Evolutionary conservation across 2,888 invertebrate genomes (phyloP).

Genomic region (Anodontia alba): DNA sequence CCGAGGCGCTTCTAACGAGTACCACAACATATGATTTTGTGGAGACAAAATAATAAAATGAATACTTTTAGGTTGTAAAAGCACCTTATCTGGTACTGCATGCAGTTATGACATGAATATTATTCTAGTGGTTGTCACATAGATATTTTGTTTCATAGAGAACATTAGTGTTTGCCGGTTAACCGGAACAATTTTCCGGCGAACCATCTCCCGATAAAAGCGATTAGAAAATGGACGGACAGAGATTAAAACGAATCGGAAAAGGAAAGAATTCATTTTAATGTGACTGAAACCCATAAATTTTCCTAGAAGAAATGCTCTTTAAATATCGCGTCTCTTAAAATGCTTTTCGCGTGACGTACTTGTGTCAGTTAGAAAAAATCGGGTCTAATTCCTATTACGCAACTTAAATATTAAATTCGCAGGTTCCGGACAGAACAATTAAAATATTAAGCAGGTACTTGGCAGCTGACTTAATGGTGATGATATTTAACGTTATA

Average conservation of each 20-base stretch:
- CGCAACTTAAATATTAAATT: background rate
- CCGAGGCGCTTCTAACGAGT: too few relatives aligned
- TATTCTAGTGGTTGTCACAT: background rate
- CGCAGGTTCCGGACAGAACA: background rate
- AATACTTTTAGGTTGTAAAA: too few relatives aligned
- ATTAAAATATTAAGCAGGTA: background rate
- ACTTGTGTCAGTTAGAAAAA: background rate
- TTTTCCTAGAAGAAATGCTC: background rate
- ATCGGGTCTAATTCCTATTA: background rate
- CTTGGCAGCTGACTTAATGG: too few relatives aligned
- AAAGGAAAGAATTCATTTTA: slow-evolving; percentile 11
- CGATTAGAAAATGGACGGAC: slow-evolving; percentile 6
- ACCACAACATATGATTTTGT: too few relatives aligned
- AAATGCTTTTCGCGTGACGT: background rate
- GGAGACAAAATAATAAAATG: too few relatives aligned
- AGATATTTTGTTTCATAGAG: background rate
- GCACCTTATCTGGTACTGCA: too few relatives aligned
- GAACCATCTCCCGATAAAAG: slow-evolving; percentile 15
- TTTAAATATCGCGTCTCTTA: background rate
- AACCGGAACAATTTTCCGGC: background rate
- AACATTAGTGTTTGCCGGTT: slow-evolving; percentile 3
- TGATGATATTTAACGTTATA: too few relatives aligned
- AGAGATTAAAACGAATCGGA: slow-evolving; percentile 18
- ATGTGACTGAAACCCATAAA: slow-evolving; percentile 9
- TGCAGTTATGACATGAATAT: slow-evolving; percentile 2